Percentiles rank a stretch among this genome's conserved stretches.
phyloP scores from a whole-genome alignment of 92 coral and sea anemone species.

The Parazoanthus atlanticus region DNA sequence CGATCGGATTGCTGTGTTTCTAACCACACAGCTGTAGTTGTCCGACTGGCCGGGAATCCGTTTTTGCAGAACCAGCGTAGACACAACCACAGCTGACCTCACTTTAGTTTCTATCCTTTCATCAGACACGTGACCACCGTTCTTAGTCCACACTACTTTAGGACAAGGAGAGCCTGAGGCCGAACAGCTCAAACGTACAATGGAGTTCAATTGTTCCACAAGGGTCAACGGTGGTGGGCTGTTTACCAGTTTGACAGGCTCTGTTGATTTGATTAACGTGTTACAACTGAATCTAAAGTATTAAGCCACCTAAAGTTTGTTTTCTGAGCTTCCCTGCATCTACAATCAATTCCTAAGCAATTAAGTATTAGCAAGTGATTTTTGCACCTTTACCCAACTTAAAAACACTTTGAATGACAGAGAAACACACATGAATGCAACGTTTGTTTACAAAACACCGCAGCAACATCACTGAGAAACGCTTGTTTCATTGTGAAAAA shows the following conservation, averaged over 20 bases:
- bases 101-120: neutral
- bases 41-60: neutral
- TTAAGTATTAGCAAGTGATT: no score
- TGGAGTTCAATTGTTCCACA: neutral
- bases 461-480: no score
- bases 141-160: neutral
- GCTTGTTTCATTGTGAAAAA: no score
- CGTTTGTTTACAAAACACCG: no score
- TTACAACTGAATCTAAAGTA: no score
- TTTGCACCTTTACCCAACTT: no score
- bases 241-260: neutral
- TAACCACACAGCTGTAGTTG: neutral
- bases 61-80: constrained; percentile 2
- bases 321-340: no score
- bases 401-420: no score
- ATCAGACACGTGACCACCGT: constrained; percentile 1
- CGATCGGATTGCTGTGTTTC: neutral
- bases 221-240: neutral
- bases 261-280: neutral
- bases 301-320: no score
- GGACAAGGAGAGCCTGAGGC: constrained; percentile 19
- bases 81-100: neutral
- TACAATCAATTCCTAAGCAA: no score
- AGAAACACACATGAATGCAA: no score
- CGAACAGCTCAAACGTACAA: neutral